A percentile compares a stretch with the other conserved stretches of the same genome.
phyloP scores from a whole-genome alignment of 2,888 invertebrate genomes.

The Agelastica alni region DNA sequence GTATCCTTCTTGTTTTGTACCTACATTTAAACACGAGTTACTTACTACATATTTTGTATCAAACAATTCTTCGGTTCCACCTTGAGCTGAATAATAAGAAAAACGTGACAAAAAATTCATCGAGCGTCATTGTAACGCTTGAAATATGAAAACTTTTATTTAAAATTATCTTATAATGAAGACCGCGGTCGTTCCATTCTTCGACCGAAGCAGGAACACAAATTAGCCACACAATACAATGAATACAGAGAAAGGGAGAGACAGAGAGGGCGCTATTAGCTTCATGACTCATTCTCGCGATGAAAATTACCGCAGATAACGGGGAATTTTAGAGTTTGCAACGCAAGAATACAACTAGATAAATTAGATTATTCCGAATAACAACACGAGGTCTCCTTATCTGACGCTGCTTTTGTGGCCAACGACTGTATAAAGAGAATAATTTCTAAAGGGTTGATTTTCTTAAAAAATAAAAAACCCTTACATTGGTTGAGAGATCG shows the following conservation, averaged over 20 bases:
- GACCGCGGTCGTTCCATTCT: constrained; percentile 15
- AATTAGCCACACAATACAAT: constrained; percentile 32
- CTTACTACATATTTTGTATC: too few relatives aligned
- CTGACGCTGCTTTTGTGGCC: constrained; percentile 20
- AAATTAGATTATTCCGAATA: constrained; percentile 26
- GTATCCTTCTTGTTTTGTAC: too few relatives aligned
- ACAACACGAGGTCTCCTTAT: constrained; percentile 23
- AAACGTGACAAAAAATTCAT: not conserved
- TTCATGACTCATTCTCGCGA: constrained; percentile 32
- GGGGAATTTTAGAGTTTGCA: constrained; percentile 21
- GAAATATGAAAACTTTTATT: too few relatives aligned
- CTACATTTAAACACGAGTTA: too few relatives aligned
- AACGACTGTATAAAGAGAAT: constrained; percentile 2
- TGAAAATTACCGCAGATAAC: constrained; percentile 32
- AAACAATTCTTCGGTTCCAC: too few relatives aligned
- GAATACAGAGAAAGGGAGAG: constrained; percentile 18
- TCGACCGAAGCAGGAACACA: constrained; percentile 21
- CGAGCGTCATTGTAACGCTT: not conserved
- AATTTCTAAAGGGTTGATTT: constrained; percentile 23
- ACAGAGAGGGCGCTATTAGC: constrained; percentile 20
- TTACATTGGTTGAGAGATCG: too few relatives aligned
- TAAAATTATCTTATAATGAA: constrained; percentile 4
- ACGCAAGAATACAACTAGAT: constrained; percentile 22
- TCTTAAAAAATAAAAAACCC: constrained; percentile 16
- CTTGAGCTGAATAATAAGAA: too few relatives aligned